phyloP scores from a whole-genome alignment of 2,888 invertebrate genomes.

The Lasiommata megera region DNA sequence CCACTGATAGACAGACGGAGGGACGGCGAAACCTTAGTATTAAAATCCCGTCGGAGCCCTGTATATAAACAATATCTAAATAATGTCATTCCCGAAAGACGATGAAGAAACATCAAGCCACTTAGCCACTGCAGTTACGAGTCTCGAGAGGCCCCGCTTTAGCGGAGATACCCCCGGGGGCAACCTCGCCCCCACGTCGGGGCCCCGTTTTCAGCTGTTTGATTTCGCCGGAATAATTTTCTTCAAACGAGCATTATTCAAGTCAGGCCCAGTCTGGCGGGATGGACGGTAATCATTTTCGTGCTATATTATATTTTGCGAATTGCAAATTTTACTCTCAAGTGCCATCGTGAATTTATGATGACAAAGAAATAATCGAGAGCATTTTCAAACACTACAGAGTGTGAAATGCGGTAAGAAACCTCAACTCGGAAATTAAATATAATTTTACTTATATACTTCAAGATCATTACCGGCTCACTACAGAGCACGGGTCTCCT shows the following conservation, averaged over 20 bases:
- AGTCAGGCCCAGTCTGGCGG: background rate
- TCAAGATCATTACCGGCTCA: too few species aligned
- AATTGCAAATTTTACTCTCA: background rate
- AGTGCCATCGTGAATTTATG: background rate
- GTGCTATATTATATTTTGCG: background rate
- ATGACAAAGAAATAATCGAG: too few species aligned
- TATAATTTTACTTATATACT: too few species aligned
- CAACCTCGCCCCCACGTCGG: background rate
- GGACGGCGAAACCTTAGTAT: too few species aligned
- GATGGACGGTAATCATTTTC: background rate
- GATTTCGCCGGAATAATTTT: background rate
- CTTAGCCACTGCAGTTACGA: background rate
- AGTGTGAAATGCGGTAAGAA: too few species aligned
- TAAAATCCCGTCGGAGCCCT: too few species aligned
- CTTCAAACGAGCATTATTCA: constrained; percentile 2
- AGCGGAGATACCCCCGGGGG: background rate
- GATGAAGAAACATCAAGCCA: background rate
- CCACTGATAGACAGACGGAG: too few species aligned
- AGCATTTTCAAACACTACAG: too few species aligned
- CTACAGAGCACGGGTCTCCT: too few species aligned
- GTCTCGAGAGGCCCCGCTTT: background rate
- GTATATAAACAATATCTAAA: background rate
- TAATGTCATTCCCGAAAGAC: background rate
- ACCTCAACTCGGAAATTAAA: too few species aligned
- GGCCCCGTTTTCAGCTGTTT: background rate